Evolutionary conservation across 1,140 invertebrate species (phyloP), one percentile per base, ranked within the genome.

Genomic region (Myzus persicae): DNA sequence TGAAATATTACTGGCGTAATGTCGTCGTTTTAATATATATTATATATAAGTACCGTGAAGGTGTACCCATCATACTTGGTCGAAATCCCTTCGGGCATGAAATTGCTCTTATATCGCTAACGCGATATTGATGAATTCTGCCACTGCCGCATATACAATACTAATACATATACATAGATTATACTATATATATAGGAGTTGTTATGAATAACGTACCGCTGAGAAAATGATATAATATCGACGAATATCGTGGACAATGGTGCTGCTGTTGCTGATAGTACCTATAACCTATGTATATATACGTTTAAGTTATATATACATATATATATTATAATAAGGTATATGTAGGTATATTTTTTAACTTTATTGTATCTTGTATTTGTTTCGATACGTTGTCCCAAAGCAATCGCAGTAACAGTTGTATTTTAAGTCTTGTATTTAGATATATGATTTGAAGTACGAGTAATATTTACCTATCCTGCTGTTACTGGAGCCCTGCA

Each of bases 71-170:
- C 22, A 7, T 11, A 20, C 11, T 42, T 44, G 40, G 26, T 40
- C 26, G 84, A 31, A 26, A 31, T 31, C 31, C 40, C 42, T 85
- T 46, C 20, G 42, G 26, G 84, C n/a, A 85, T 44, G 42, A 85
- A 42, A 85, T 85, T 44, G 42, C 40, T 85, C 40, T 85, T 44
- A n/a, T 20, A 76, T 76, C 85, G 31, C 31, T 88, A 88, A 88
- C 20, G 85, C 20, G 44, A 88, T 88, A 48, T 88, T 48, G 38
- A 88, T 36, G 85, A 88, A 44, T 88, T 48, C 31, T 36, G 42
- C 26, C 31, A 31, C 26, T 3, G 24, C 36, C 38, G 24, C 40
- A 31, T 31, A 6, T 38, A 24, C 11, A 24, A 42, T 38, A 40
- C 38, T 36, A 24, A 84, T 42, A 40, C 8, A 5, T 42, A 40